Evolutionary conservation across 92 coral and sea anemone genomes (phyloP).

Genomic region (Pocillopora grandis): DNA sequence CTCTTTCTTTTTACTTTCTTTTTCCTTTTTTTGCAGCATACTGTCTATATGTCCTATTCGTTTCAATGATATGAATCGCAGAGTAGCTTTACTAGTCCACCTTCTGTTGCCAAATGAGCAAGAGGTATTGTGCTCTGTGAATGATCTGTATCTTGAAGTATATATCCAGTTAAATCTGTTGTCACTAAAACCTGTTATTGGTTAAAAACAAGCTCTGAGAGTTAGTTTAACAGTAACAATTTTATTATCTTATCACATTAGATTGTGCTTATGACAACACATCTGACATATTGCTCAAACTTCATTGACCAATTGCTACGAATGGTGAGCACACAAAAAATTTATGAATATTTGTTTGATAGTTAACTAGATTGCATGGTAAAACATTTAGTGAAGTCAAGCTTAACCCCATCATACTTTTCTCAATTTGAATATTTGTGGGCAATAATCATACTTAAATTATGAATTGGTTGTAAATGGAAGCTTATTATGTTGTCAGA

Average conservation of each 20-base stretch:
- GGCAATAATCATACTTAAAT: background rate
- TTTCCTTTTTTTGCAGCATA: constrained; percentile 52
- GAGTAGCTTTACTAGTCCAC: constrained; percentile 91
- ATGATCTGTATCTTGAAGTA: too few species aligned
- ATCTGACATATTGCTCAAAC: constrained; percentile 84
- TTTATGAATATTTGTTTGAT: background rate
- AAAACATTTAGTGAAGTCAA: too few species aligned
- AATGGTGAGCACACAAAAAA: constrained; percentile 67
- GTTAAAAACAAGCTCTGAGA: too few species aligned
- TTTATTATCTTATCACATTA: background rate
- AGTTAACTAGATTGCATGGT: background rate
- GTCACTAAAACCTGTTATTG: too few species aligned
- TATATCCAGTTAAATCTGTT: too few species aligned
- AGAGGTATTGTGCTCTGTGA: constrained; percentile 58
- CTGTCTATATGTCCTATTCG: constrained; percentile 68
- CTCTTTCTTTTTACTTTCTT: background rate
- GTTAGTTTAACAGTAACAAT: background rate
- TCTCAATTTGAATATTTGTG: too few species aligned
- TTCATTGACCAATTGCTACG: constrained; percentile 76
- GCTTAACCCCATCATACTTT: too few species aligned
- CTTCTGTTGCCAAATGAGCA: constrained; percentile 72
- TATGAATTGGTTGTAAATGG: background rate
- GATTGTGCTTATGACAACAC: constrained; percentile 91
- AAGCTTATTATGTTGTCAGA: background rate
- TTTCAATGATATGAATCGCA: constrained; percentile 80